Base-by-base conservation (phyloP, 2,113 vertebrate species). In the Leucopsar rothschildi region DNA sequence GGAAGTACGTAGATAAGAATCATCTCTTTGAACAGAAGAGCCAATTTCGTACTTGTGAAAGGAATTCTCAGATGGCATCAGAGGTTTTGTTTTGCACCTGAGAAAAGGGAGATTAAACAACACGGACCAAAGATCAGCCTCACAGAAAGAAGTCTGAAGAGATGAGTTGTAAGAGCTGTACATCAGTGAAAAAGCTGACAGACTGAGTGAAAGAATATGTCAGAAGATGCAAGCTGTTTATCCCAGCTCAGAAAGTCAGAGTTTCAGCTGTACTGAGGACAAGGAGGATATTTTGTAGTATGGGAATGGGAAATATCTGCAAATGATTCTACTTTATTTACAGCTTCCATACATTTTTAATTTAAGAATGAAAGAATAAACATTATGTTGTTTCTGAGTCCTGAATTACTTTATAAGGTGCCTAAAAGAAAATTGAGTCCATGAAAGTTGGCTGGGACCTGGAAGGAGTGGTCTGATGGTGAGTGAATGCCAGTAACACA, bases 351-450 rank as follows among this genome's bases (percentile, higher is more conserved):
- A 57, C n/a, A 27, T 84, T 94, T 95, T 87, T 56, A 75, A 94
- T 63, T 73, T 66, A 31, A 94, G 6, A 27, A 73, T 70, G 42
- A 80, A 88, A 83, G 33, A 96, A 95, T 95, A 95, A 96, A 94
- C 59, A 73, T 1, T 21, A 5, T 29, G 7, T 42, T 82, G 53
- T 82, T 93, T 90, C 82, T 15, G 68, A 93, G 59, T 93, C 72
- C 45, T 59, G 83, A 82, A 29, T 83, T 93, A 57, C 65, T 85
- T 42, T 80, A 81, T 53, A 83, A 77, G 18, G n/a, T 35, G 33
- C 33, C 55, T 55, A 19, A 55, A 88, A 79, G 57, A 61, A 88
- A 94, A 64, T 2, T 0, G 2, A 47, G 35, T 44, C 39, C 18
- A 57, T 27, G 82, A 52, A 45, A 16, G 14, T 10, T 49, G 42